phyloP scores from a whole-genome alignment of 2,797 vertebrate species.

The Eulemur mongoz region DNA sequence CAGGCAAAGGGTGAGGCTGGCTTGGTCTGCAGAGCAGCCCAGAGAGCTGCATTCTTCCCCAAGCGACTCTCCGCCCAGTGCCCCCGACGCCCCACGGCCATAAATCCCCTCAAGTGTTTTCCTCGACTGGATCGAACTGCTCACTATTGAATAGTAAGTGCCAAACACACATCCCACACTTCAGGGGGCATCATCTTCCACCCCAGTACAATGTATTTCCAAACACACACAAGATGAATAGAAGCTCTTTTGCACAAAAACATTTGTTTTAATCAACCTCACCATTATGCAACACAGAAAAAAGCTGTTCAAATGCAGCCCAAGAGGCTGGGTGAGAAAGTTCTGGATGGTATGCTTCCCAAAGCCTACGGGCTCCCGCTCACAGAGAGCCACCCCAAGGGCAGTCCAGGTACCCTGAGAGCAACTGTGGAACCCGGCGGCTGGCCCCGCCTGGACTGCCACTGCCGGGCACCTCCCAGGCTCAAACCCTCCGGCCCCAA shows the following conservation, averaged over 20 bases:
- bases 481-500: neutral
- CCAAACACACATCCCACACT: neutral
- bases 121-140: neutral
- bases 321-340: neutral
- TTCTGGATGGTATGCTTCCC: neutral
- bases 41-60: neutral
- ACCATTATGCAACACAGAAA: neutral
- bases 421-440: neutral
- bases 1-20: neutral
- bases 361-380: accelerated
- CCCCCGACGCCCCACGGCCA: neutral
- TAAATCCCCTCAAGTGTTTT: neutral
- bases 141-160: neutral
- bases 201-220: neutral
- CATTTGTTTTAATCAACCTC: neutral
- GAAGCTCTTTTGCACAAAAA: neutral
- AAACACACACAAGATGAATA: neutral
- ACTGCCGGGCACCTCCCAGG: neutral
- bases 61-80: neutral
- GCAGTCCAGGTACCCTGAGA: neutral
- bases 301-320: neutral
- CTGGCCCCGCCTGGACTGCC: accelerated
- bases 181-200: neutral
- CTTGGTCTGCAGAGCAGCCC: neutral
- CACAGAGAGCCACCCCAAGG: neutral